These are phyloP conservation scores for Arvicanthis niloticus DNA, from an alignment of 2,113 vertebrate genomes.

Conservation along the genomic window DNA sequence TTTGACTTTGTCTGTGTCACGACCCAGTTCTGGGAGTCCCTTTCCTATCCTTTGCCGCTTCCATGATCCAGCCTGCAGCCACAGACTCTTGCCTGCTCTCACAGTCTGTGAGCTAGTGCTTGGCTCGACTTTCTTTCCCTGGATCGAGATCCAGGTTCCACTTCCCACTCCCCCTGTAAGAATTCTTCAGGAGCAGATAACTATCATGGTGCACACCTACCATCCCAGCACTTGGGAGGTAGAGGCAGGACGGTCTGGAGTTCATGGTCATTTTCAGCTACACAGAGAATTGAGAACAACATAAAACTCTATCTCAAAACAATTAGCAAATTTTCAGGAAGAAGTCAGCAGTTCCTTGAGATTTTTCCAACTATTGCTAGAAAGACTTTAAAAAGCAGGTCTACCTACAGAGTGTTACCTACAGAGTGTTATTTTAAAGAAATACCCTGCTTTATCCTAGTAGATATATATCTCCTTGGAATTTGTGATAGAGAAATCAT, in stretches of 20 bases:
- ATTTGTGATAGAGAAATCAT: constrained; percentile 1
- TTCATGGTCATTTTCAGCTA: not conserved
- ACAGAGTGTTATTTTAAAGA: constrained; percentile 56
- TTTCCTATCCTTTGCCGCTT: not conserved
- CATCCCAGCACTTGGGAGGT: not conserved
- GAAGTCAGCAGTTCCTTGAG: constrained; percentile 33
- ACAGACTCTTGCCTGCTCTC: not conserved
- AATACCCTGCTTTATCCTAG: not conserved
- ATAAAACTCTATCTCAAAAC: not conserved
- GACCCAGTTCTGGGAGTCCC: not conserved
- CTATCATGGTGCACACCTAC: not conserved
- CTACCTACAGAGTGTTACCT: not conserved
- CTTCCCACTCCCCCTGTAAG: not conserved
- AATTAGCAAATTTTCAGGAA: not conserved
- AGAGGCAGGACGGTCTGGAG: not conserved
- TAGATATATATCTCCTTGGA: constrained; percentile 28
- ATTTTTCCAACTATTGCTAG: constrained; percentile 2
- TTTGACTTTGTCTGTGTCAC: not conserved
- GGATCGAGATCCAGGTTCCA: constrained; percentile 1
- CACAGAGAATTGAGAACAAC: not conserved
- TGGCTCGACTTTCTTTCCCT: not conserved
- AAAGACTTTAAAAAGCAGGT: not conserved
- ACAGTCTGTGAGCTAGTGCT: not conserved
- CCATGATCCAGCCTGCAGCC: not conserved
- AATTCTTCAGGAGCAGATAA: not conserved